Evolutionary conservation across 2,113 vertebrate species (phyloP), one percentile per base, ranked within the genome.

Genomic region (Cervus canadensis): DNA sequence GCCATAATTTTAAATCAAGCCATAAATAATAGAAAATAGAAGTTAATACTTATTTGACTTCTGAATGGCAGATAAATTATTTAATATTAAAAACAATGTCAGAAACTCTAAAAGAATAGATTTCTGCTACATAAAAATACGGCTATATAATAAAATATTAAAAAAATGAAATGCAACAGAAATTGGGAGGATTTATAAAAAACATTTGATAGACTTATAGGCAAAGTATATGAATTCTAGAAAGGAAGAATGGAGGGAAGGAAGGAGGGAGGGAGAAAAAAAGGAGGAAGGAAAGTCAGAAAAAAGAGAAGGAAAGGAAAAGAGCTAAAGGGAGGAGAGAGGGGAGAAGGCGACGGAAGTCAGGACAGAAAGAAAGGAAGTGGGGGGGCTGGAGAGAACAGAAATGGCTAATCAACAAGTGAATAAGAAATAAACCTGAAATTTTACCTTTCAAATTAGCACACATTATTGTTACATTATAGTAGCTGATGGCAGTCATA

Each of bases 1-100:
- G 28, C 16, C 74, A 92, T 56, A 92, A 89, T 84, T 89, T 86
- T 50, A 89, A 87, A 88, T 52, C 33, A 67, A 92, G 62, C 71
- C 81, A 94, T 52, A 88, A 43, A 4, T 45, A 97, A 52, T n/a
- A 30, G 30, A 89, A 96, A 97, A 86, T 45, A 89, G 71, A 91
- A 2, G n/a, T 85, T 78, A 94, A 64, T 52, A 78, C 62, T 85
- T 82, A 81, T 81, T n/a, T 88, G 21, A 57, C 79, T 97, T 97
- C 87, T 36, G 40, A 96, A 74, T 71, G 28, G 23, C 26, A 78
- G 91, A 95, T 83, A 87, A 92, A 89, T 15, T 83, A 95, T 33
- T 60, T 88, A 89, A 79, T 36, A 36, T 56, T 89, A 60, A 94
- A 87, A 84, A 33, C 64, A 84, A 74, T 64, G 45, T 91, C 62